Evolutionary conservation across 1,140 invertebrate genomes (phyloP).

Genomic region (Solenopsis invicta): DNA sequence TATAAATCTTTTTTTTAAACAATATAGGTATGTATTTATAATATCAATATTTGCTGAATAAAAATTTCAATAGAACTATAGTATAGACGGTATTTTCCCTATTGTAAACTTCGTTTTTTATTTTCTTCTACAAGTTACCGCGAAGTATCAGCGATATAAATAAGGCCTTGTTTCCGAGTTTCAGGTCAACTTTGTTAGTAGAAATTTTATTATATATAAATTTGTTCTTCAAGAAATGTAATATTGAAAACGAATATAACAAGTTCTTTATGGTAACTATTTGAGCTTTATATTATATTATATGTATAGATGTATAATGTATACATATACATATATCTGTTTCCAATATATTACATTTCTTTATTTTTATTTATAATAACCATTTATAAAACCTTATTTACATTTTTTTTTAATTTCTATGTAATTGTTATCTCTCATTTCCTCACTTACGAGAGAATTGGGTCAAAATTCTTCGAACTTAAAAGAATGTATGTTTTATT

Average conservation of each 20-base stretch:
- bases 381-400: not conserved
- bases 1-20: too few relatives aligned
- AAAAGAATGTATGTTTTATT: not conserved
- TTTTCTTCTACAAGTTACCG: not conserved
- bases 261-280: not conserved
- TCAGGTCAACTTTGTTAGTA: not conserved
- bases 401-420: not conserved
- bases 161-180: not conserved
- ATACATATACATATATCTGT: not conserved
- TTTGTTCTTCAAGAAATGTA: not conserved
- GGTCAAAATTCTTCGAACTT: not conserved
- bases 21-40: not conserved
- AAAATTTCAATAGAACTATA: not conserved
- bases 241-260: not conserved
- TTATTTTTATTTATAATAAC: not conserved
- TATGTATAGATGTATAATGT: not conserved
- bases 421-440: not conserved
- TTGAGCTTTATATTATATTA: not conserved
- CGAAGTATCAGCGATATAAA: conserved; percentile 3
- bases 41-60: not conserved
- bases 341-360: not conserved
- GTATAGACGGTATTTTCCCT: not conserved
- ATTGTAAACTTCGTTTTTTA: not conserved
- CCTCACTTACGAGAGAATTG: not conserved
- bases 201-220: conserved; percentile 23